Evolutionary conservation across 2,797 vertebrate species (phyloP).

Genomic region (Danio kyathit): DNA sequence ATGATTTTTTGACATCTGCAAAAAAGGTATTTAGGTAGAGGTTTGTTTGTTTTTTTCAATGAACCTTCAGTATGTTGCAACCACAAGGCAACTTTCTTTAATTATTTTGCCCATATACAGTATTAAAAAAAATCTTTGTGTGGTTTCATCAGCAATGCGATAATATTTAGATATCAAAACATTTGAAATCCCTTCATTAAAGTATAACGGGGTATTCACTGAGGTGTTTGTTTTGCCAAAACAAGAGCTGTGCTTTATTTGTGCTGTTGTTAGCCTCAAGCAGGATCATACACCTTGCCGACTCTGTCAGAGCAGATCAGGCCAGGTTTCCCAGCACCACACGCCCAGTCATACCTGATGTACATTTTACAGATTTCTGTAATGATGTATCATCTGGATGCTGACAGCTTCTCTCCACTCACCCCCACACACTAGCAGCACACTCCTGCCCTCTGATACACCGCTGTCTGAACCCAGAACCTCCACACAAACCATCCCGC

Average conservation of each 20-base stretch:
- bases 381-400: constrained; percentile 42
- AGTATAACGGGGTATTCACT: not conserved
- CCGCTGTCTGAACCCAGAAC: constrained; percentile 9
- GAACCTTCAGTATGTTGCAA: not conserved
- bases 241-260: constrained; percentile 5
- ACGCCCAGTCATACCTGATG: constrained; percentile 2
- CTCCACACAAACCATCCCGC: not conserved
- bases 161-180: not conserved
- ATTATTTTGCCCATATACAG: not conserved
- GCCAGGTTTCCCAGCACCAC: not conserved
- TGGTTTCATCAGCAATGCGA: not conserved
- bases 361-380: constrained; percentile 44
- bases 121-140: not conserved
- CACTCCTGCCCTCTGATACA: constrained; percentile 29
- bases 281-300: not conserved
- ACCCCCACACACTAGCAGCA: not conserved
- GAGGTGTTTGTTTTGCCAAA: not conserved
- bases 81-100: not conserved
- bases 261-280: constrained; percentile 4
- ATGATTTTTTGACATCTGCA: not conserved
- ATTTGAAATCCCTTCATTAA: not conserved
- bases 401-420: constrained; percentile 25
- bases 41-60: not conserved
- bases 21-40: not conserved
- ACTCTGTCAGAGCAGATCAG: constrained; percentile 17